Evolutionary conservation across 2,797 vertebrate genomes (phyloP).

Genomic region (Characodon lateralis): DNA sequence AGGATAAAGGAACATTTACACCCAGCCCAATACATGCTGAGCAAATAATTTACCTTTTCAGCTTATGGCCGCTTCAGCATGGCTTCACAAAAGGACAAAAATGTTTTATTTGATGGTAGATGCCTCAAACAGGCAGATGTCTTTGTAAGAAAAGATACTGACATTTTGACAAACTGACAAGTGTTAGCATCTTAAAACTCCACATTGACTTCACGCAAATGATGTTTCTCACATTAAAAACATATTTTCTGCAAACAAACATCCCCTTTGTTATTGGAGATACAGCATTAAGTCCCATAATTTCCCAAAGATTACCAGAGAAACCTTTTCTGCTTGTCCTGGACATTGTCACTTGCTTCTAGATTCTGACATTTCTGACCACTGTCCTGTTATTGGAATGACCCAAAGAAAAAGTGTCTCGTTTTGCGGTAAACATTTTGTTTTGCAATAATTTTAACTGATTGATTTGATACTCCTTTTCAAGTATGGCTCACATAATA

Average conservation of each 20-base stretch:
- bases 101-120: background rate
- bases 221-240: constrained; percentile 4
- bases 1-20: constrained; percentile 6
- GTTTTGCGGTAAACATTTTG: background rate
- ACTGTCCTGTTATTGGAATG: background rate
- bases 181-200: background rate
- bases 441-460: background rate
- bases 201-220: constrained; percentile 4
- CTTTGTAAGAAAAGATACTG: constrained; percentile 11
- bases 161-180: background rate
- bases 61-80: background rate
- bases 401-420: background rate
- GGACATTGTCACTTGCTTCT: background rate
- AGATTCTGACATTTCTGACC: background rate
- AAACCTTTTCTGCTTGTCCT: background rate
- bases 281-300: constrained; percentile 6
- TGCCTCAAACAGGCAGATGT: background rate
- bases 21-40: background rate
- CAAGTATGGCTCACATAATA: no score
- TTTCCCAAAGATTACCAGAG: background rate
- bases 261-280: background rate
- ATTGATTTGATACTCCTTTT: background rate
- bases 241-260: background rate
- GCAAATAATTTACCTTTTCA: background rate
- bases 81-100: background rate